Evolutionary conservation across 2,113 vertebrate species (phyloP).

Genomic region (Penelope pileata): DNA sequence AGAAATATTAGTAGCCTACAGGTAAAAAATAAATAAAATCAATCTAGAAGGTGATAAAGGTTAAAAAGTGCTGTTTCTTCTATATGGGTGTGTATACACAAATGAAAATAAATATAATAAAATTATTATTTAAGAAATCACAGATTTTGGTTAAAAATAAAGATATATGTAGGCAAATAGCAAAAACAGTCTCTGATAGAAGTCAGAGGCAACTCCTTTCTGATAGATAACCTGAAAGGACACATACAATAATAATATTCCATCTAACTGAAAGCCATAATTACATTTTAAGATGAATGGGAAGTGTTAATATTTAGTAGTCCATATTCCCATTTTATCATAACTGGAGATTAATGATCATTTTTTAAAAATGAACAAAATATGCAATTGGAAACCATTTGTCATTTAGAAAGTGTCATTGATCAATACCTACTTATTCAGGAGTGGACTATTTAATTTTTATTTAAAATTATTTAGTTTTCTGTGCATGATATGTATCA

Average conservation of each 20-base stretch:
- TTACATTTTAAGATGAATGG: slow-evolving; percentile 23
- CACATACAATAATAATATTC: slow-evolving; percentile 12
- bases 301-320: not conserved
- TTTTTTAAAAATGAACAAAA: not conserved
- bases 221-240: not conserved
- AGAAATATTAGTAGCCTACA: not conserved
- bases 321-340: not conserved
- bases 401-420: not conserved
- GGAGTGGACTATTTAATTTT: not conserved
- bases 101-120: not conserved
- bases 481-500: not conserved
- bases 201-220: not conserved
- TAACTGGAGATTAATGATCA: slow-evolving; percentile 2
- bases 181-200: not conserved
- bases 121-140: not conserved
- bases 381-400: not conserved
- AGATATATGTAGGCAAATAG: not conserved
- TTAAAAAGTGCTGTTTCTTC: not conserved
- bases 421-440: not conserved
- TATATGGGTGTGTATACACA: too few species aligned
- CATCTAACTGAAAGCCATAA: not conserved
- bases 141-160: not conserved
- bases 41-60: not conserved
- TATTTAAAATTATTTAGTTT: not conserved
- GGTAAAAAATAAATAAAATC: not conserved